Evolutionary conservation across 2,113 vertebrate species (phyloP), one percentile per base, ranked within the genome.

Genomic region (Narcine bancroftii): DNA sequence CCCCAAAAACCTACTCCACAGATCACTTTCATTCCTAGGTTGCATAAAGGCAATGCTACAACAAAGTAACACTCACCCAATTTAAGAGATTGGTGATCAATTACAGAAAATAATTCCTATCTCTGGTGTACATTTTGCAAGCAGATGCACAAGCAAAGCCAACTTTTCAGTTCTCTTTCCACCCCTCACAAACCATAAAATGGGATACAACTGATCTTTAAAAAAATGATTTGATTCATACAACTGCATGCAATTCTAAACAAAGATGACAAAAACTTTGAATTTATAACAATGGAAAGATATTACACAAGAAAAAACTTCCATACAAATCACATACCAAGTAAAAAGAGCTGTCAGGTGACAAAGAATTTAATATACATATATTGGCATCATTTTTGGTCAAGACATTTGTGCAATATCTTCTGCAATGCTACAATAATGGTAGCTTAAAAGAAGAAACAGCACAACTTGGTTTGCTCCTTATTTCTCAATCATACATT

Each of bases 301-400:
- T 96, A 96, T 97, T 96, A 97, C 96, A 97, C 97, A 98, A 92
- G 96, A 95, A 96, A 96, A 96, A 96, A 96, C 95, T 98, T 96
- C 95, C 95, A 96, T 98, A 98, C 97, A 99, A 99, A 99, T 99
- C 92, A 93, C 89, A 92, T 92, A 92, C 87, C 93, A 92, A 71
- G 96, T 97, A 98, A 98, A 98, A 98, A 97, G 97, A 96, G 97
- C 97, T 98, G 98, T 97, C 97, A 97, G 97, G 97, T 97, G 97
- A 98, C 96, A 95, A 93, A 53, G 95, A 65, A 69, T 96, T 96
- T 97, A 96, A 97, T 98, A 97, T 97, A 98, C 97, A 99, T 97
- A 87, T 87, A 97, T 97, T 97, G 97, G 98, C 98, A 98, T 97
- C 95, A 95, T 97, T 98, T 91, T 99, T 98, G 97, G 97, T 99